Conservation (phyloP, 2,888 invertebrate species). For the Minunthozetes semirufus region DNA sequence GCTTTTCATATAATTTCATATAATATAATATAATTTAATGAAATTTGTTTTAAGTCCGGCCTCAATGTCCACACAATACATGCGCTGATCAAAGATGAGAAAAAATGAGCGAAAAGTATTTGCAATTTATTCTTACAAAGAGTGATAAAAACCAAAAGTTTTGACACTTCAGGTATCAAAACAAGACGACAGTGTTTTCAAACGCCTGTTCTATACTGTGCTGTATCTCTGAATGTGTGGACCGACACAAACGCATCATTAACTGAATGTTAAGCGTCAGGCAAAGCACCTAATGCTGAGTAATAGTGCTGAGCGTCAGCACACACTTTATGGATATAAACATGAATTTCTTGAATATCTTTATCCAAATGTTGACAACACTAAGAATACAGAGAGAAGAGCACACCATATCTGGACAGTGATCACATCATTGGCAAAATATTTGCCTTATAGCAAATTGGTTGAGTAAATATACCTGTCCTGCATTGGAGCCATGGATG, state of each 20-base stretch:
- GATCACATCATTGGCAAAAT: not conserved
- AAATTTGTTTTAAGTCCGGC: not conserved
- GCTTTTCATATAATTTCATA: not conserved
- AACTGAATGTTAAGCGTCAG: not conserved
- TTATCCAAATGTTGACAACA: conserved; percentile 27
- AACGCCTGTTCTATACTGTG: too few species aligned
- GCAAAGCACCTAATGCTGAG: not conserved
- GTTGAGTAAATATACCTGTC: conserved; percentile 26
- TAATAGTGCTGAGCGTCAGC: not conserved
- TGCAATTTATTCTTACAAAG: too few species aligned
- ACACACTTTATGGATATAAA: not conserved
- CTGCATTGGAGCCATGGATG: not conserved
- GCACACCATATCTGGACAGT: not conserved
- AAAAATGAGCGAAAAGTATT: too few species aligned
- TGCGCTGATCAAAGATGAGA: not conserved
- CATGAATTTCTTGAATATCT: conserved; percentile 11
- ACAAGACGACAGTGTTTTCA: too few species aligned
- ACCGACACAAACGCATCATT: not conserved
- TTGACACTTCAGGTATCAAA: too few species aligned
- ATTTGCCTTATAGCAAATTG: conserved; percentile 20
- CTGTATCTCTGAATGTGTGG: too few species aligned
- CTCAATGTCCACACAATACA: not conserved
- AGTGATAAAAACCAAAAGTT: too few species aligned
- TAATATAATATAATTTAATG: not conserved
- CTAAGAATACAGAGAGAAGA: not conserved